Evolutionary conservation across 2,113 vertebrate species (phyloP).

Genomic region (Scalopus aquaticus): DNA sequence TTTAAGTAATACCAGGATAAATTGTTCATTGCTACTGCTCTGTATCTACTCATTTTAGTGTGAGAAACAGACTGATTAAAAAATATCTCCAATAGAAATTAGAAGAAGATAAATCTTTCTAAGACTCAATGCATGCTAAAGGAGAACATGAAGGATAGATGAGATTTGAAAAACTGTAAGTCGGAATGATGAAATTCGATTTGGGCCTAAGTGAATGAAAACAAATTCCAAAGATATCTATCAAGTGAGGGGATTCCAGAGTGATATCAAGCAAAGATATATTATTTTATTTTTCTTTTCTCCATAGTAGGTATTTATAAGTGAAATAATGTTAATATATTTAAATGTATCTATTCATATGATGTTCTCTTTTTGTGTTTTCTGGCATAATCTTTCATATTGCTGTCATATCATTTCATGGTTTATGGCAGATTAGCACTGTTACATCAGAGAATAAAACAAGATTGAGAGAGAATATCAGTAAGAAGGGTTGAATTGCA

Average conservation of each 20-base stretch:
- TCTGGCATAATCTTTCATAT: not conserved
- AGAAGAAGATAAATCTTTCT: not conserved
- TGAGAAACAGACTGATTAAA: not conserved
- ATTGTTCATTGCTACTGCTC: not conserved
- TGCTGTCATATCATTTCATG: not conserved
- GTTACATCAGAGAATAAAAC: not conserved
- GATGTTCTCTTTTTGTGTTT: not conserved
- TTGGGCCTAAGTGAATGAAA: not conserved
- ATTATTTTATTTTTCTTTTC: not conserved
- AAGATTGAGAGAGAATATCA: not conserved
- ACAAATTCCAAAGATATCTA: not conserved
- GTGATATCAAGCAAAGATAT: not conserved
- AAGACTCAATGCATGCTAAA: not conserved
- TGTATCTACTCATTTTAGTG: not conserved
- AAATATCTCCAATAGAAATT: not conserved
- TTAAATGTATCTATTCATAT: not conserved
- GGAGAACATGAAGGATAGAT: not conserved
- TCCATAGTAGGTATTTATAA: not conserved
- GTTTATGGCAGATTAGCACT: not conserved
- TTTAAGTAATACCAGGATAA: not conserved
- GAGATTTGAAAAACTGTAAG: not conserved
- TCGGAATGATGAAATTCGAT: not conserved
- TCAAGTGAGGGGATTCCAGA: not conserved
- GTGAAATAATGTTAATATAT: not conserved
- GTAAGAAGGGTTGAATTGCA: not conserved